Evolutionary conservation across 2,113 vertebrate genomes (phyloP).

Genomic region (Bothrops jararaca): DNA sequence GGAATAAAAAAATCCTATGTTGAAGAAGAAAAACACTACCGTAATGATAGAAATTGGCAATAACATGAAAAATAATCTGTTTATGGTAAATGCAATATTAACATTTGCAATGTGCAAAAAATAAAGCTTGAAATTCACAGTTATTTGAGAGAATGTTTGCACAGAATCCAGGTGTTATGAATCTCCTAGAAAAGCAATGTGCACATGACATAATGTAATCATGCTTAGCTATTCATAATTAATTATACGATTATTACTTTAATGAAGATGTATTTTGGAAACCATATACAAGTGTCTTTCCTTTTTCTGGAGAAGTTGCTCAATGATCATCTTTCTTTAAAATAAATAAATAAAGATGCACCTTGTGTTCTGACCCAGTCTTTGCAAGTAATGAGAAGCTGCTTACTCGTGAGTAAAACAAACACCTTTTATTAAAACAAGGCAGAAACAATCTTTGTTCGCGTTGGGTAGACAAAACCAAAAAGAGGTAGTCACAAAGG

Average conservation of each 20-base stretch:
- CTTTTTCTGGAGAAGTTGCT: neutral
- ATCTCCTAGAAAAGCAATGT: neutral
- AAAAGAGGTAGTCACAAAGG: too few species aligned
- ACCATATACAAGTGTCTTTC: neutral
- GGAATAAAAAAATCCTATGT: neutral
- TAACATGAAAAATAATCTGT: neutral
- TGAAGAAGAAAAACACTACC: conserved; percentile 27
- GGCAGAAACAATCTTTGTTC: too few species aligned
- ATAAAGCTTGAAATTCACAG: neutral
- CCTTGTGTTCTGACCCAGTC: neutral
- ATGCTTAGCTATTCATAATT: neutral
- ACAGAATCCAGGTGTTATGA: neutral
- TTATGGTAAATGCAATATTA: neutral
- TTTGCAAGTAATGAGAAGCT: too few species aligned
- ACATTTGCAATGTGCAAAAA: neutral
- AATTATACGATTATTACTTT: neutral
- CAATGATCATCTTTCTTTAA: neutral
- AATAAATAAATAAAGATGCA: neutral
- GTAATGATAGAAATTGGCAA: conserved; percentile 23
- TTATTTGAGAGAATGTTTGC: neutral
- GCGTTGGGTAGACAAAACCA: too few species aligned
- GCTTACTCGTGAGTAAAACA: too few species aligned
- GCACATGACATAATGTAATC: neutral
- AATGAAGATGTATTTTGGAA: neutral
- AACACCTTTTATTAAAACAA: too few species aligned